Evolutionary conservation across 2,113 vertebrate genomes (phyloP).

Genomic region (Ailuropoda melanoleuca): DNA sequence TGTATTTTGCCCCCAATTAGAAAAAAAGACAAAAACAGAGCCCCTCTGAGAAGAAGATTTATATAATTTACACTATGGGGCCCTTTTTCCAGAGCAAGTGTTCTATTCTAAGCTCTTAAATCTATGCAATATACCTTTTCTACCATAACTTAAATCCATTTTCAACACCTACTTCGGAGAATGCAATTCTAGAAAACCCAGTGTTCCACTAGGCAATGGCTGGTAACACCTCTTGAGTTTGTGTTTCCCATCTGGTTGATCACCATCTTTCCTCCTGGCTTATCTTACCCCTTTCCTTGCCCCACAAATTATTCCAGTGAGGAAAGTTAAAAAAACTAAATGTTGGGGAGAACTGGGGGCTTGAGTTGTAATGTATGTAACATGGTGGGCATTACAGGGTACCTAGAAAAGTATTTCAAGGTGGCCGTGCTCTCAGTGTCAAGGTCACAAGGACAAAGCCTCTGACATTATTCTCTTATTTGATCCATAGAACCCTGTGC

Average conservation of each 20-base stretch:
- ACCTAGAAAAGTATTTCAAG: background rate
- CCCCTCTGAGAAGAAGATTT: slow-evolving; percentile 13
- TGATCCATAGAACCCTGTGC: background rate
- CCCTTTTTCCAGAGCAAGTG: background rate
- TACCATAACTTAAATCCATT: background rate
- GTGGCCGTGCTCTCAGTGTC: background rate
- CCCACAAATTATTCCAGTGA: background rate
- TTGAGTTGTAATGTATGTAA: background rate
- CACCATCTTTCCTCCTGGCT: background rate
- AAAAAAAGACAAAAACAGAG: background rate
- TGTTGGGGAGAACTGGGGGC: background rate
- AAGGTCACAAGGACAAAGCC: background rate
- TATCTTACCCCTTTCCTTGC: background rate
- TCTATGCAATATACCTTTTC: background rate
- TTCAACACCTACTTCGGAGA: background rate
- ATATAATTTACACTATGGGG: background rate
- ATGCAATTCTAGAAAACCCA: background rate
- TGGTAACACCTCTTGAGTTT: background rate
- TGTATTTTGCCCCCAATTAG: background rate
- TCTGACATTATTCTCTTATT: background rate
- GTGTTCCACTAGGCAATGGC: background rate
- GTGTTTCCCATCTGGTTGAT: background rate
- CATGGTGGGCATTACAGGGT: background rate
- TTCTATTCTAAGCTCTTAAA: background rate
- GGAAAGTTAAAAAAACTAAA: background rate